A percentile compares a stretch with the other conserved stretches of the same genome.
Evolutionary conservation across 2,797 vertebrate genomes (phyloP).

Genomic region (Thalassophryne amazonica): DNA sequence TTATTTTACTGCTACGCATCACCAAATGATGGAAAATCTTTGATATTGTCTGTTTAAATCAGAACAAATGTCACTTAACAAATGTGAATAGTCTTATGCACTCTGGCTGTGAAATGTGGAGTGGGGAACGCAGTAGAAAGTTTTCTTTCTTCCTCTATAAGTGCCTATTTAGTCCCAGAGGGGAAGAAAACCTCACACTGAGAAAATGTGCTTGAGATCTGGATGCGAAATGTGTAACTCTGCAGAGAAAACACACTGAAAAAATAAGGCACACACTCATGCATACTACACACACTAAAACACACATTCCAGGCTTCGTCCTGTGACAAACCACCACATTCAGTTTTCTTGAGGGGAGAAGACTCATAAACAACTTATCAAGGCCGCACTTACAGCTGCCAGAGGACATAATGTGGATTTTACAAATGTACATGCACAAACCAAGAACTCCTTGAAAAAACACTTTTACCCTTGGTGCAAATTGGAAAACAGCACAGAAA

Average conservation of each 20-base stretch:
- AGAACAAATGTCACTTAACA: too few relatives aligned
- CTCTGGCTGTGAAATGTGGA: too few relatives aligned
- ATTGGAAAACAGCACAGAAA: too few relatives aligned
- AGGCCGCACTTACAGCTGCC: slow-evolving; percentile 3
- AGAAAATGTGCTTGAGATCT: slow-evolving; percentile 45
- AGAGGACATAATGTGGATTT: not conserved
- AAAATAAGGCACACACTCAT: slow-evolving; percentile 13
- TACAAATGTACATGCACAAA: too few relatives aligned
- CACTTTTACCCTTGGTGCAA: too few relatives aligned
- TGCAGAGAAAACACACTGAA: slow-evolving; percentile 35
- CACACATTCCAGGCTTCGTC: slow-evolving; percentile 26
- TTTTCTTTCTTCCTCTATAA: not conserved
- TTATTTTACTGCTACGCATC: too few relatives aligned
- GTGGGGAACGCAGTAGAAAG: too few relatives aligned
- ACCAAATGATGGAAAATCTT: too few relatives aligned
- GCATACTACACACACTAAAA: not conserved
- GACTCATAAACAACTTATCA: slow-evolving; percentile 15
- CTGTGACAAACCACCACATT: slow-evolving; percentile 23
- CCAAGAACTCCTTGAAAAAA: too few relatives aligned
- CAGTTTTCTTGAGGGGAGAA: slow-evolving; percentile 8
- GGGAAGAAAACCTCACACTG: slow-evolving; percentile 17
- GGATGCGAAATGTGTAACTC: slow-evolving; percentile 53
- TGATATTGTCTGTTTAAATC: too few relatives aligned
- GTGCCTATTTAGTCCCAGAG: slow-evolving; percentile 22
- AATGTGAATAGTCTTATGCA: too few relatives aligned